Base-by-base conservation (phyloP, 37 sponge, comb jelly and placozoan species). In the Mnemiopsis leidyi region DNA sequence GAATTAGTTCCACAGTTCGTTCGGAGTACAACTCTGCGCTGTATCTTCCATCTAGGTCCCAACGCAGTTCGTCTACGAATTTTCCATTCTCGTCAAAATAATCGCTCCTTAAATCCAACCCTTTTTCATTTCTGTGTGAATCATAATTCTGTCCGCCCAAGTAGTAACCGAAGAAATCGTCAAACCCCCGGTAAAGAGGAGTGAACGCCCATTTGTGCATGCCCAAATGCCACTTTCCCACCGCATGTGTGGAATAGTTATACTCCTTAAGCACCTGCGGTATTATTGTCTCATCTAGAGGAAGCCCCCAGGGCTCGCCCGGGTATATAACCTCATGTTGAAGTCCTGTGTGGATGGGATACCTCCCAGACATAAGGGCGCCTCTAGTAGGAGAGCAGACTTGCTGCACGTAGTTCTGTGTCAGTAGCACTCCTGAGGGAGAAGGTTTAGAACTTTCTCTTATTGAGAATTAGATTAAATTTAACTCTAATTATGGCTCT, bases 401-500 rank as follows among this genome's bases (percentile, higher is more conserved):
- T n/a, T 20, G 93, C 3, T 69, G 69, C 69, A 92, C 93, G 32
- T 92, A 92, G 93, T 92, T 30, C n/a, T 92, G 92, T n/a, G 30
- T 40, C 68, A 92, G 92, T 26, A 61, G 68, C 13, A 92, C 24
- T 5, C 92, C 92, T 39, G 92, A 7, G 38, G 76, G 5, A 32
- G 36, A 18, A 26, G 38, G 82, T 3, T 18, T 5, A 29, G 73
- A 3, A 30, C 5, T 3, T n/a, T 71, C 23, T 71, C n/a, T n/a
- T n/a, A 3, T 29, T 30, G 73, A 71, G 73, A 5, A 23, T 25
- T 71, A 23, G 23, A 61, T 18, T 61, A 18, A 9, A 61, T 18
- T 18, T 61, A 61, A 21, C 18, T 61, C 68, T 21, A 9, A 61
- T 21, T 61, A 18, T 9, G 9, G 68, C 18, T 61, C 68, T 18